These are phyloP conservation scores for Nothoprocta perdicaria DNA, from an alignment of 2,113 vertebrate genomes.

Conservation along the genomic window DNA sequence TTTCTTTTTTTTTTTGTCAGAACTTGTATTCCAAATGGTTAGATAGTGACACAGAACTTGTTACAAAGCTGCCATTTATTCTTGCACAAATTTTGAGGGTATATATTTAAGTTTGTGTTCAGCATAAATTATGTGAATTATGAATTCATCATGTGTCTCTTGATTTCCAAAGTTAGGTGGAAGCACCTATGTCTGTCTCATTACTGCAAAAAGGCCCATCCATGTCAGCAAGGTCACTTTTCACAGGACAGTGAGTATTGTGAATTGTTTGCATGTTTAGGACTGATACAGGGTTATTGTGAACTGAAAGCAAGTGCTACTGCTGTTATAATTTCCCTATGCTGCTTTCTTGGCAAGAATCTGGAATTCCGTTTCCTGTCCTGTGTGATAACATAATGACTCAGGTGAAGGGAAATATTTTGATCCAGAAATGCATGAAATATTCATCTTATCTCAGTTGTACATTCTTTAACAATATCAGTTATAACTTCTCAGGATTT, in stretches of 20 bases:
- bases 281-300: background rate
- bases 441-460: background rate
- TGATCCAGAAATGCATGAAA: background rate
- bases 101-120: background rate
- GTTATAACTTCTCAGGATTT: background rate
- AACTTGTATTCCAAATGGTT: background rate
- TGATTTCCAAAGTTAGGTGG: background rate
- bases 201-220: background rate
- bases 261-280: background rate
- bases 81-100: background rate
- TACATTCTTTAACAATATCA: background rate
- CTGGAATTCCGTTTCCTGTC: background rate
- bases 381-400: background rate
- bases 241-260: background rate
- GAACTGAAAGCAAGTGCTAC: background rate
- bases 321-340: background rate
- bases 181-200: background rate
- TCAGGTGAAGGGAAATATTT: background rate
- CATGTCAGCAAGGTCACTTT: background rate
- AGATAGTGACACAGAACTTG: background rate
- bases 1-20: background rate
- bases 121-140: background rate
- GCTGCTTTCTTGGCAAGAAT: background rate
- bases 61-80: background rate
- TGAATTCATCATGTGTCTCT: background rate